These are phyloP conservation scores for Unio pictorum DNA, from an alignment of 2,888 invertebrate species.

Conservation along the genomic window DNA sequence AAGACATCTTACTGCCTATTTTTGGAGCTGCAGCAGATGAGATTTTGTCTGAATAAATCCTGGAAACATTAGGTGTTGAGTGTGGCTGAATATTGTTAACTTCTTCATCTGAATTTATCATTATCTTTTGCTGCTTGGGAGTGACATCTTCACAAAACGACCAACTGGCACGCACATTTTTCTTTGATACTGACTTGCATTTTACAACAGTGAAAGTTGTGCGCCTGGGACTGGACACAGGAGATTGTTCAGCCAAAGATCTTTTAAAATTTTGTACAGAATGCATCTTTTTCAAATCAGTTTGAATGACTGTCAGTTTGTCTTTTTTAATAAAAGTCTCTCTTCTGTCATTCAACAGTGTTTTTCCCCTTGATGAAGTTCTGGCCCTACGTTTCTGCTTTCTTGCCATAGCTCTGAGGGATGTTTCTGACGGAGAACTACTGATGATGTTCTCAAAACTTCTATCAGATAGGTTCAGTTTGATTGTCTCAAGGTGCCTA, in stretches of 20 bases:
- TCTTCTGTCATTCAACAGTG: constrained; percentile 11
- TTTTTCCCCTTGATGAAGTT: constrained; percentile 1
- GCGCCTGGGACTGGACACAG: constrained; percentile 46
- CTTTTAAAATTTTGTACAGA: constrained; percentile 10
- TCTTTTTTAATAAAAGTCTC: constrained; percentile 28
- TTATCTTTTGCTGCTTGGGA: no score
- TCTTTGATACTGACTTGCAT: neutral
- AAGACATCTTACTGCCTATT: no score
- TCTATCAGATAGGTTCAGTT: constrained; percentile 33
- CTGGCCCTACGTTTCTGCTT: constrained; percentile 9
- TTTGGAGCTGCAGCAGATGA: no score
- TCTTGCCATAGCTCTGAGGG: constrained; percentile 1
- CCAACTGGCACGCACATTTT: no score
- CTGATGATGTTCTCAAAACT: constrained; percentile 14
- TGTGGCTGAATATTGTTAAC: no score
- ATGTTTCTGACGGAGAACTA: no score
- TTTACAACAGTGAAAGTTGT: constrained; percentile 48
- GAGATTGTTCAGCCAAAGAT: constrained; percentile 7
- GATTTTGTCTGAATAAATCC: no score
- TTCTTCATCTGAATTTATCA: no score
- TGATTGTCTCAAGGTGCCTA: constrained; percentile 43
- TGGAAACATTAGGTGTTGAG: no score
- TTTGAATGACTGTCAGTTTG: constrained; percentile 23
- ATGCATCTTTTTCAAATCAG: constrained; percentile 20
- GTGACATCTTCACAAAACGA: no score